Conservation (phyloP, 2,797 vertebrate genomes). For the Thaleichthys pacificus region DNA sequence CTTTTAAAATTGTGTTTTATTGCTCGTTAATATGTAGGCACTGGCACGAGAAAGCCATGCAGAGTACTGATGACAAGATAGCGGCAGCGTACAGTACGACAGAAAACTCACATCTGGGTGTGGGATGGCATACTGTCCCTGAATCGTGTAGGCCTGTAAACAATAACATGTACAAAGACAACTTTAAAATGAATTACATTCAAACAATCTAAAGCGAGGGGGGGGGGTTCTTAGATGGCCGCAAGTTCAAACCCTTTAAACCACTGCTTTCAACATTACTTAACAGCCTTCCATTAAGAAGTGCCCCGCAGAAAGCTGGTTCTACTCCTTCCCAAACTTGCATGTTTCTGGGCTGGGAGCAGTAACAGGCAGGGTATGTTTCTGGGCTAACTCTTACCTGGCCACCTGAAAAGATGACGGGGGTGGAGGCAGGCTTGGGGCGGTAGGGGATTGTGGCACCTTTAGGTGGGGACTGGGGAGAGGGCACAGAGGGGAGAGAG, state of each 20-base stretch:
- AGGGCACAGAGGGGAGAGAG: constrained; percentile 77
- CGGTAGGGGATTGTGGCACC: constrained; percentile 99
- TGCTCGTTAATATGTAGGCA: constrained; percentile 80
- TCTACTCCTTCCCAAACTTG: constrained; percentile 9
- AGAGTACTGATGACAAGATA: constrained; percentile 53
- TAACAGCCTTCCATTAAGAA: neutral
- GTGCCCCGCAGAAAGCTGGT: constrained; percentile 1
- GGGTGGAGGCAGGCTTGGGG: constrained; percentile 99
- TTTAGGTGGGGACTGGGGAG: constrained; percentile 98
- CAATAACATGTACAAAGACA: constrained; percentile 42
- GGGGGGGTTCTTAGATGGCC: no score
- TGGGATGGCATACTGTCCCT: constrained; percentile 99
- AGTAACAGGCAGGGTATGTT: constrained; percentile 94
- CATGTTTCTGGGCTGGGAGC: constrained; percentile 71
- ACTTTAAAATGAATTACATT: constrained; percentile 26
- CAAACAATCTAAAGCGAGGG: constrained; percentile 17
- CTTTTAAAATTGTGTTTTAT: constrained; percentile 73
- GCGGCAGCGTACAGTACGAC: constrained; percentile 42
- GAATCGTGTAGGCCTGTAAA: constrained; percentile 97
- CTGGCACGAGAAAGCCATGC: constrained; percentile 74
- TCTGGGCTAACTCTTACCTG: constrained; percentile 97
- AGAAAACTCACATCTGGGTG: constrained; percentile 96
- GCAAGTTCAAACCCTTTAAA: neutral
- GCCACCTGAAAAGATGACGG: constrained; percentile 99
- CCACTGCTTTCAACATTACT: no score